Evolutionary conservation across 2,797 vertebrate genomes (phyloP).

Genomic region (Megaceryle alcyon): DNA sequence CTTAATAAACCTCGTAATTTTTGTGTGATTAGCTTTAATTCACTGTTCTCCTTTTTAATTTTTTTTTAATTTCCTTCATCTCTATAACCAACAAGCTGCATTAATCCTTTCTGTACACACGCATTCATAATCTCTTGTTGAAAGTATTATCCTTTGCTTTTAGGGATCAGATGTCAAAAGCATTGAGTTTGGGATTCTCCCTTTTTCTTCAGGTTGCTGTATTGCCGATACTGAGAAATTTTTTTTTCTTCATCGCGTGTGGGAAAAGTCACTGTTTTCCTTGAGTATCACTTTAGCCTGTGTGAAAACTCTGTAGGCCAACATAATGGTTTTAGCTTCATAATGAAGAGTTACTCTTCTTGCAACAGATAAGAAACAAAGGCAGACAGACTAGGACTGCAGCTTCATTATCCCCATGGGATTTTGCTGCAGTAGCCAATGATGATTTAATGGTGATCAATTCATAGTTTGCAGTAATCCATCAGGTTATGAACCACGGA

Average conservation of each 20-base stretch:
- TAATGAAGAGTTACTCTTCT: not conserved
- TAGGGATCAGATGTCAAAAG: not conserved
- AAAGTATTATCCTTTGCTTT: slow-evolving; percentile 7
- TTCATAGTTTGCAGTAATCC: slow-evolving; percentile 26
- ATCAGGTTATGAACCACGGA: not conserved
- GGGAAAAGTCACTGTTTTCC: not conserved
- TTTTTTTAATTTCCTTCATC: not conserved
- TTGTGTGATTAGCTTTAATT: slow-evolving; percentile 12
- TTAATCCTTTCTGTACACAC: slow-evolving; percentile 14
- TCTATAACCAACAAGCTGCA: not conserved
- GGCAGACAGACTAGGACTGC: not conserved
- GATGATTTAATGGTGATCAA: slow-evolving; percentile 33
- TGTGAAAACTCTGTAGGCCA: not conserved
- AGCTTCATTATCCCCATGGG: not conserved
- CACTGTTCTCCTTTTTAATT: not conserved
- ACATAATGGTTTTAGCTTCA: not conserved
- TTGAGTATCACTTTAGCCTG: not conserved
- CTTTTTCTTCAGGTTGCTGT: not conserved
- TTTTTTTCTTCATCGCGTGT: not conserved
- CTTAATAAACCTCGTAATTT: slow-evolving; percentile 16
- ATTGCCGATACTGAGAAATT: not conserved
- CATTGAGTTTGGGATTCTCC: not conserved
- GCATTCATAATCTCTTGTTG: slow-evolving; percentile 24
- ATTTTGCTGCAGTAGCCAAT: slow-evolving; percentile 18
- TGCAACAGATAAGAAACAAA: not conserved